Percentiles rank a stretch among this genome's conserved stretches.
Evolutionary conservation across 2,113 vertebrate species (phyloP).

Genomic region (Lepidothrix coronata): DNA sequence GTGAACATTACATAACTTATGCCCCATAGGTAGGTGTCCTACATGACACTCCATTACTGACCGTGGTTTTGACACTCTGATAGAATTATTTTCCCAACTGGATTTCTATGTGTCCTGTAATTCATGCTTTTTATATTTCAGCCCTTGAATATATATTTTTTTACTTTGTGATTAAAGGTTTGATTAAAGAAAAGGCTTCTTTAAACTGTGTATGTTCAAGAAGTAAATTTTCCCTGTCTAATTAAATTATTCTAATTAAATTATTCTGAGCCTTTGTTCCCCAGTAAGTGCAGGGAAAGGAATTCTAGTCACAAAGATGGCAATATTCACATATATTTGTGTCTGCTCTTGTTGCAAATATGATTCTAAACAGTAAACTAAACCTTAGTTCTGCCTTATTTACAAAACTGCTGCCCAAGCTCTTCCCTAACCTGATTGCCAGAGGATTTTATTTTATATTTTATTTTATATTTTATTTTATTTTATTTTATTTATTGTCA

Average conservation of each 20-base stretch:
- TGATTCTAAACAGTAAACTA: neutral
- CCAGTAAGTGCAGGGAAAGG: neutral
- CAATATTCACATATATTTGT: neutral
- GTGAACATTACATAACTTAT: neutral
- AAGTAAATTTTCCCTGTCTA: neutral
- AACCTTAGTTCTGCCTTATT: neutral
- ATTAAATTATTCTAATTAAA: neutral
- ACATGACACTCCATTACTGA: neutral
- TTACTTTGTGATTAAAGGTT: neutral
- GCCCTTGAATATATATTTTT: neutral
- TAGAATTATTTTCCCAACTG: neutral
- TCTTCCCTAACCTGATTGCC: fast-evolving
- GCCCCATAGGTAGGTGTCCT: neutral
- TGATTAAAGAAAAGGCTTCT: neutral
- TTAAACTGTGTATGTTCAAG: neutral
- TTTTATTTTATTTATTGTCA: neutral
- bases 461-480: neutral
- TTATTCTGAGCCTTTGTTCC: neutral
- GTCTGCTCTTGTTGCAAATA: neutral
- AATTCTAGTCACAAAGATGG: neutral
- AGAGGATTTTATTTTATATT: neutral
- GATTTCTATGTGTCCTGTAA: neutral
- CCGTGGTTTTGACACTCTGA: neutral
- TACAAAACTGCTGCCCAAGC: neutral
- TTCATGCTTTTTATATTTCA: neutral